These are phyloP conservation scores for Procambarus clarkii DNA, from an alignment of 1,140 invertebrate species.

Conservation along the genomic window DNA sequence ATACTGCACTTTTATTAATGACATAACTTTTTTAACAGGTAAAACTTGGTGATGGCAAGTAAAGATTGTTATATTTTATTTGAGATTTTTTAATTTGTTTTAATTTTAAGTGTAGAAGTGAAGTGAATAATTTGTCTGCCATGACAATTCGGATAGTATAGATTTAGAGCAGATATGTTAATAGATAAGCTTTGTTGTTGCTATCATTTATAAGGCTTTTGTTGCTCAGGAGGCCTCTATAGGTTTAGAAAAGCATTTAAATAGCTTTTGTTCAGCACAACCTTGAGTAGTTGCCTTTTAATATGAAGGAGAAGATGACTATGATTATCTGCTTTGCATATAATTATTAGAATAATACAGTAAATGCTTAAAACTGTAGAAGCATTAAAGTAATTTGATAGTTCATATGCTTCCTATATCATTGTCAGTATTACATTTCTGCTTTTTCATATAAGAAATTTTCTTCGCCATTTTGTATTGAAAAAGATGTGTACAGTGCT, in stretches of 20 bases:
- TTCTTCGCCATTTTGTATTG: not conserved
- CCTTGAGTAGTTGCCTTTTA: not conserved
- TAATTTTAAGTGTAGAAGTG: not conserved
- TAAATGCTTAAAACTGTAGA: not conserved
- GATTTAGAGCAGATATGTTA: not conserved
- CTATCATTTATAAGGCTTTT: not conserved
- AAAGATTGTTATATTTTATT: not conserved
- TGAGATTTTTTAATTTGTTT: not conserved
- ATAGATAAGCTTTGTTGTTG: conserved; percentile 2
- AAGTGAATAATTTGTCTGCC: not conserved
- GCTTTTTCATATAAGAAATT: not conserved
- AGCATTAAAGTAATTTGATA: not conserved
- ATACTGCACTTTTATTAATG: not conserved
- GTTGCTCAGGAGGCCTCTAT: not conserved
- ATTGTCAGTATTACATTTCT: not conserved
- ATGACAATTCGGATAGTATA: not conserved
- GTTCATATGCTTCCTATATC: not conserved
- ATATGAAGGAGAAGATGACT: not conserved
- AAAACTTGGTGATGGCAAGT: not conserved
- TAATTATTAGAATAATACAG: not conserved
- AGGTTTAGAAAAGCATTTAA: not conserved
- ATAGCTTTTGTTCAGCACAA: not conserved
- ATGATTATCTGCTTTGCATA: not conserved
- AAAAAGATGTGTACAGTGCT: not conserved
- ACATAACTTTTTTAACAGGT: not conserved